These are phyloP conservation scores for Ichneumon xanthorius DNA, from an alignment of 2,888 invertebrate species.

Conservation along the genomic window DNA sequence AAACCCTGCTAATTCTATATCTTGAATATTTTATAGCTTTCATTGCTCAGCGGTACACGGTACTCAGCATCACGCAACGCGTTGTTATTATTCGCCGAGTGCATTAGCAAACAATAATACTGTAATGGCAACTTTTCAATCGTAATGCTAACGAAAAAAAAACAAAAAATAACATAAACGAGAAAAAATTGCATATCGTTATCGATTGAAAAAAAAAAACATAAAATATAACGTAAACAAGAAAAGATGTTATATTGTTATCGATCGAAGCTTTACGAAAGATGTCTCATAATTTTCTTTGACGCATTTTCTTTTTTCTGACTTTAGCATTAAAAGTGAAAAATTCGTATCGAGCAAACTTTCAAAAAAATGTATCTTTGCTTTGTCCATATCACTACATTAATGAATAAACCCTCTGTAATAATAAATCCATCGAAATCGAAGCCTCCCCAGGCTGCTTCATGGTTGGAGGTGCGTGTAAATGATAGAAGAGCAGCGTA, in stretches of 20 bases:
- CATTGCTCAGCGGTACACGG: constrained; percentile 3
- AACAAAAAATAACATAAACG: neutral
- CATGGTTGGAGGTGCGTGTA: neutral
- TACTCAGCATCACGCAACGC: constrained; percentile 57
- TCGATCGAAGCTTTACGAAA: neutral
- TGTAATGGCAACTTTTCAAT: neutral
- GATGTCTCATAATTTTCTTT: neutral
- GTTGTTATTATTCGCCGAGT: constrained; percentile 26
- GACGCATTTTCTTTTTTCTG: neutral
- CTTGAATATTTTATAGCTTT: constrained; percentile 60
- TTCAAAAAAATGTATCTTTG: neutral
- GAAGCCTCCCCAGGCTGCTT: neutral
- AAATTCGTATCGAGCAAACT: neutral
- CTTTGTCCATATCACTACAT: neutral
- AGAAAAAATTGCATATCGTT: neutral
- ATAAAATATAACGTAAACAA: neutral
- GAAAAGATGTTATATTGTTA: neutral
- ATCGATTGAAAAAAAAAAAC: neutral
- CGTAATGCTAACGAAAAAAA: neutral
- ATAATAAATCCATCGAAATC: constrained; percentile 7
- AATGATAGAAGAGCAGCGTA: constrained; percentile 23
- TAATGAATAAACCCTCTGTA: neutral
- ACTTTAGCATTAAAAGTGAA: neutral
- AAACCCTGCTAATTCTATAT: constrained; percentile 25
- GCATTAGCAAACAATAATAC: constrained; percentile 34